These are phyloP conservation scores for Styela plicata DNA, from an alignment of 23 tunicate genomes.

Conservation along the genomic window DNA sequence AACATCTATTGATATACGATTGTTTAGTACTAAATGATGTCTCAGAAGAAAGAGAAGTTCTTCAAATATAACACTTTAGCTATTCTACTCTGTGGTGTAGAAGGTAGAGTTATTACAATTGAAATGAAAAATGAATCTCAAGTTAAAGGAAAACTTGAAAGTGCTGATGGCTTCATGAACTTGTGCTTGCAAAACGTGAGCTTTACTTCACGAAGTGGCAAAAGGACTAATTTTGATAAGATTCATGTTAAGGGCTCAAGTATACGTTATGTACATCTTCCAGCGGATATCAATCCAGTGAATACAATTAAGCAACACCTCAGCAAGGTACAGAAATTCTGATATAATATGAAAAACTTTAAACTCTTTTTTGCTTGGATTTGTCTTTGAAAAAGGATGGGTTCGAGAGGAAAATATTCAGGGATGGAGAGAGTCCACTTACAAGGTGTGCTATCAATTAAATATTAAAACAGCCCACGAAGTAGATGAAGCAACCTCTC, in stretches of 20 bases:
- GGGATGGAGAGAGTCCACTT: too few species aligned
- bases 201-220: neutral
- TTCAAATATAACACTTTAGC: constrained; percentile 16
- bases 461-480: too few species aligned
- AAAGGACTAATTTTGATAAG: neutral
- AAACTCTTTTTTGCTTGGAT: too few species aligned
- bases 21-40: too few species aligned
- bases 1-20: constrained; percentile 17
- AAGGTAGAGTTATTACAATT: neutral
- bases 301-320: constrained; percentile 16
- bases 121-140: constrained; percentile 30
- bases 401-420: too few species aligned
- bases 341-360: too few species aligned
- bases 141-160: constrained; percentile 15
- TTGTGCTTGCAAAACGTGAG: neutral
- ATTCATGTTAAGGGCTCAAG: neutral
- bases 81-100: constrained; percentile 17
- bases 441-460: too few species aligned
- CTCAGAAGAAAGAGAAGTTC: neutral
- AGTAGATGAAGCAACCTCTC: too few species aligned
- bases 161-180: constrained; percentile 26
- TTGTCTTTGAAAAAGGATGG: too few species aligned
- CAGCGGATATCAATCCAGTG: constrained; percentile 28
- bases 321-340: neutral
- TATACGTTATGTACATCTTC: constrained; percentile 21